These are phyloP conservation scores for Lasioglossum oenotherae DNA, from an alignment of 2,888 invertebrate species.

Conservation along the genomic window DNA sequence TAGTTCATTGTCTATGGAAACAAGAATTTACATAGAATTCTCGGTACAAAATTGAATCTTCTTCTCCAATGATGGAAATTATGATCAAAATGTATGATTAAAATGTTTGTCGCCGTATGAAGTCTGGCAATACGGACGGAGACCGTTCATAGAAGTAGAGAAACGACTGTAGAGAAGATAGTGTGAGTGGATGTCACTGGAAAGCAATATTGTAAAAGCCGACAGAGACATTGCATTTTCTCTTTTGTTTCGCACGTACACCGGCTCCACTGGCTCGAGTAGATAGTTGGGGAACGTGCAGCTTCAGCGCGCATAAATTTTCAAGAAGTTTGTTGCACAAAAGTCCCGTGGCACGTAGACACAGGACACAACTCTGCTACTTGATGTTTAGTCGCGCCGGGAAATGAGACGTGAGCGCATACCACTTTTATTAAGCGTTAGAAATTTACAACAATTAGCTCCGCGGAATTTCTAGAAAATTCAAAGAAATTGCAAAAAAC, in stretches of 20 bases:
- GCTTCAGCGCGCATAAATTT: constrained; percentile 12
- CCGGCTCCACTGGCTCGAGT: background rate
- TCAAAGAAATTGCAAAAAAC: background rate
- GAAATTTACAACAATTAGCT: background rate
- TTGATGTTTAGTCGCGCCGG: background rate
- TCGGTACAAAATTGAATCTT: background rate
- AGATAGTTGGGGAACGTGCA: background rate
- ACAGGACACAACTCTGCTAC: background rate
- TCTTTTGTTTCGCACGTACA: background rate
- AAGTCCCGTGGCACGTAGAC: background rate
- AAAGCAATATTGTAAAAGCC: background rate
- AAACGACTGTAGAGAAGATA: background rate
- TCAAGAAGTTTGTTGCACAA: constrained; percentile 14
- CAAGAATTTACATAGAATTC: background rate
- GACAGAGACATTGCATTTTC: background rate
- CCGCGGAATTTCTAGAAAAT: background rate
- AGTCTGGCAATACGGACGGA: background rate
- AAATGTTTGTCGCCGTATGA: background rate
- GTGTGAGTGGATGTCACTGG: background rate
- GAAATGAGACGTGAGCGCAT: background rate
- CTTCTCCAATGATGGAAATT: background rate
- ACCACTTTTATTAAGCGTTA: background rate
- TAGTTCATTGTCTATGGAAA: background rate
- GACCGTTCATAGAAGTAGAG: background rate
- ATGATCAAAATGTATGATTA: background rate